phyloP scores from a whole-genome alignment of 2,888 invertebrate species.

The Dione vanillae region DNA sequence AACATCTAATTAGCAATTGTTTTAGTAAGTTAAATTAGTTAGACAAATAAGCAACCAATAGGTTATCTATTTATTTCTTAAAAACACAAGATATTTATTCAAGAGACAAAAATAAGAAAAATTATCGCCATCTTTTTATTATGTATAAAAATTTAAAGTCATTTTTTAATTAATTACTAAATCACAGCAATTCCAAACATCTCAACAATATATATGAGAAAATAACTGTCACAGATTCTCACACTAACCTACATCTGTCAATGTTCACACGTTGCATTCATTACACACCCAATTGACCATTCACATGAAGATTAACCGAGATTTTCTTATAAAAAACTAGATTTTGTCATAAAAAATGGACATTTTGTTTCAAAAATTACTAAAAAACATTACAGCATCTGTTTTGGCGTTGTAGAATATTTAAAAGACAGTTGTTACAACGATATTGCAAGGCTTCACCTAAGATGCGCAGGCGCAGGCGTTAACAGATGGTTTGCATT shows the following conservation, averaged over 20 bases:
- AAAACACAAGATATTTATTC: no score
- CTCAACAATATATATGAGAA: conserved; percentile 24
- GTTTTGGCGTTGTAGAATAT: conserved; percentile 55
- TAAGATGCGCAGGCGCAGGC: conserved; percentile 56
- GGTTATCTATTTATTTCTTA: no score
- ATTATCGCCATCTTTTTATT: no score
- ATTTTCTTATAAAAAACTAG: conserved; percentile 62
- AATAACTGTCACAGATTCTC: conserved; percentile 38
- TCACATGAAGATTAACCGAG: conserved; percentile 62
- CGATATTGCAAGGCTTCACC: conserved; percentile 59
- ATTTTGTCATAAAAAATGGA: conserved; percentile 57
- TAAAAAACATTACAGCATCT: conserved; percentile 36
- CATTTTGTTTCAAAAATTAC: conserved; percentile 23
- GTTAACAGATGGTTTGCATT: conserved; percentile 58
- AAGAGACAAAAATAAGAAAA: no score
- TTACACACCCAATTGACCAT: conserved; percentile 63
- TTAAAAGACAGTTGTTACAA: conserved; percentile 74
- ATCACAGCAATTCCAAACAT: conserved; percentile 19
- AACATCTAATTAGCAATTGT: no score
- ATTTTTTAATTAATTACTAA: neutral
- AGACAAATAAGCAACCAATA: no score
- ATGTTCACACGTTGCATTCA: conserved; percentile 64
- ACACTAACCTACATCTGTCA: conserved; percentile 61
- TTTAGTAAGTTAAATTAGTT: no score
- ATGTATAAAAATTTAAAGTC: neutral